These are phyloP conservation scores for Hyperoodon ampullatus DNA, from an alignment of 2,113 vertebrate species.

Conservation along the genomic window DNA sequence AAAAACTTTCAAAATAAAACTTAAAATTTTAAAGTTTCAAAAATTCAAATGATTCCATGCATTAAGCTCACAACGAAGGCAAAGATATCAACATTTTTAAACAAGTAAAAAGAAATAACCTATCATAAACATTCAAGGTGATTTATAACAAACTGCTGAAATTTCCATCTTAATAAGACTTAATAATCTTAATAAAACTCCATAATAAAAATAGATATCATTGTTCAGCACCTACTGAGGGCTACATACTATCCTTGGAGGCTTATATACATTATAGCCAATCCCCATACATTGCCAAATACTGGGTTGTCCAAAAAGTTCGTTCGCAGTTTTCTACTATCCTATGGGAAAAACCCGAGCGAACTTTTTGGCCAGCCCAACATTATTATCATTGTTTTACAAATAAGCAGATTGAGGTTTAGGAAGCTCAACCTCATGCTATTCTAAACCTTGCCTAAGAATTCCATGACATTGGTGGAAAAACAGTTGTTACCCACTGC, in stretches of 20 bases:
- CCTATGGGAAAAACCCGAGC: too few relatives aligned
- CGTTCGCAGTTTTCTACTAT: fast-evolving
- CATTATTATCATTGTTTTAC: neutral
- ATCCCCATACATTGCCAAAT: neutral
- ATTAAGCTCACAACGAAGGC: neutral
- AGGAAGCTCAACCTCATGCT: neutral
- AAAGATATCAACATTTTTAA: slow-evolving; percentile 29
- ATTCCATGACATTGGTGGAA: neutral
- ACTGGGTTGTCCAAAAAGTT: neutral
- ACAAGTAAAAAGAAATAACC: neutral
- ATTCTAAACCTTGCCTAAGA: neutral
- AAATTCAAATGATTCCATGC: neutral
- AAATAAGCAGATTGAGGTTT: neutral
- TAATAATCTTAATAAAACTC: neutral
- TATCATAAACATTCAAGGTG: neutral
- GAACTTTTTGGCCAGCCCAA: too few relatives aligned
- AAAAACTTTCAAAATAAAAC: neutral
- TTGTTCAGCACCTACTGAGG: neutral
- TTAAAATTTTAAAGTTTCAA: neutral
- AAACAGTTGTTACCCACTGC: neutral
- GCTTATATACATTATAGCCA: neutral
- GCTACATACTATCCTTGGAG: neutral
- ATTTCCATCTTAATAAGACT: neutral
- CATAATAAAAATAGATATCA: neutral
- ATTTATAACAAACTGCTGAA: neutral